These are phyloP conservation scores for Aplocera efformata DNA, from an alignment of 2,888 invertebrate genomes.

Conservation along the genomic window DNA sequence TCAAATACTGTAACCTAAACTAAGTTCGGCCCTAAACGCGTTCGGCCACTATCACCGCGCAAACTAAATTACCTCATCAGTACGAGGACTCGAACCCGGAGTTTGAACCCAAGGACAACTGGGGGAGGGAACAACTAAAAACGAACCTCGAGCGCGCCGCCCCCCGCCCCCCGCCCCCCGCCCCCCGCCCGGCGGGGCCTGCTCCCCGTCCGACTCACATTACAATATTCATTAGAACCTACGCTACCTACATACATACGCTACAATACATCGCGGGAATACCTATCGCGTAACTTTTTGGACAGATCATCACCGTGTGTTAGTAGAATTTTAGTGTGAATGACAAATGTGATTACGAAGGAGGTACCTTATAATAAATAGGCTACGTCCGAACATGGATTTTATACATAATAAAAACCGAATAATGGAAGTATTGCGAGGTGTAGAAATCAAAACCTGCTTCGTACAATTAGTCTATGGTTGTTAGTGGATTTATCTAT, in stretches of 20 bases:
- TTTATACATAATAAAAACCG: conserved; percentile 5
- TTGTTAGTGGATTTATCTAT: background rate
- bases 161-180: background rate
- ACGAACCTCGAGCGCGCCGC: background rate
- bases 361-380: conserved; percentile 38
- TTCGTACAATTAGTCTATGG: conserved; percentile 8
- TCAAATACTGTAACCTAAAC: conserved; percentile 61
- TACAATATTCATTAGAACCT: conserved; percentile 41
- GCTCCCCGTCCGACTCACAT: conserved; percentile 36
- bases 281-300: conserved; percentile 48
- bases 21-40: conserved; percentile 5
- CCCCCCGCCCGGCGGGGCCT: conserved; percentile 16
- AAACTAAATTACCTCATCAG: background rate
- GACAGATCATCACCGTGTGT: conserved; percentile 67
- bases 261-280: conserved; percentile 39
- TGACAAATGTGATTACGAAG: conserved; percentile 44
- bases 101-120: no score
- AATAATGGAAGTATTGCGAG: background rate
- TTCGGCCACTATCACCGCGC: background rate
- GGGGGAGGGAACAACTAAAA: no score
- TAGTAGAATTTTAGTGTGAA: conserved; percentile 42
- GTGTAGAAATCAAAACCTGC: conserved; percentile 6
- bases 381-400: conserved; percentile 25
- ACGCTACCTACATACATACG: conserved; percentile 37
- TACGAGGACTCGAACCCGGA: no score